These are phyloP conservation scores for Scaptomyza pallida DNA, from an alignment of 1,140 invertebrate genomes.

Conservation along the genomic window DNA sequence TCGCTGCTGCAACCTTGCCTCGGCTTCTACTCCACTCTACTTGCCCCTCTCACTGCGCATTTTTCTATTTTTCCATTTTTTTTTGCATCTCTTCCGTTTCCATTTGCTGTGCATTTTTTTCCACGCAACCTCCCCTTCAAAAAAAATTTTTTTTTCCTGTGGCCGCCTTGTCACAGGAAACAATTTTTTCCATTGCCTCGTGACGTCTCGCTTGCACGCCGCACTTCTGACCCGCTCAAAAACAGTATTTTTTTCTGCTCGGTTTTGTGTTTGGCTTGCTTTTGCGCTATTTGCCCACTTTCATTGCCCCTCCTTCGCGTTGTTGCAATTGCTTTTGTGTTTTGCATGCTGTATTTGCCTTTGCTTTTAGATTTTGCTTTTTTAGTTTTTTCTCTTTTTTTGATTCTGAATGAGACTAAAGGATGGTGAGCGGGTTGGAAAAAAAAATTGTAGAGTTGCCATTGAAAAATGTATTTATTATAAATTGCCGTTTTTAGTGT, in stretches of 20 bases:
- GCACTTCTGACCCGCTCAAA: constrained; percentile 69
- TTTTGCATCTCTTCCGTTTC: constrained; percentile 63
- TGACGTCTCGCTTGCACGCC: constrained; percentile 54
- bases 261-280: constrained; percentile 35
- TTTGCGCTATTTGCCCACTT: constrained; percentile 40
- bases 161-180: constrained; percentile 70
- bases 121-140: constrained; percentile 64
- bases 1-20: constrained; percentile 62
- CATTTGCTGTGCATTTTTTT: constrained; percentile 75
- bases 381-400: constrained; percentile 42
- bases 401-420: neutral
- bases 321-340: constrained; percentile 47
- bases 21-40: constrained; percentile 54
- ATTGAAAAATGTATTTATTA: constrained; percentile 70
- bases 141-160: constrained; percentile 45
- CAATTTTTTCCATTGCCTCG: constrained; percentile 65
- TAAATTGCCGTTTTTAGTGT: constrained; percentile 48
- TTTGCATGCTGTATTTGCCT: constrained; percentile 63
- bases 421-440: neutral
- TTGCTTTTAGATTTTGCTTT: constrained; percentile 75
- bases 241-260: constrained; percentile 49
- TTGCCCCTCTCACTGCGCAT: constrained; percentile 21
- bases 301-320: constrained; percentile 38
- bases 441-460: constrained; percentile 68
- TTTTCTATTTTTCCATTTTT: constrained; percentile 46